Evolutionary conservation across 2,888 invertebrate genomes (phyloP).

Genomic region (Mimachlamys varia): DNA sequence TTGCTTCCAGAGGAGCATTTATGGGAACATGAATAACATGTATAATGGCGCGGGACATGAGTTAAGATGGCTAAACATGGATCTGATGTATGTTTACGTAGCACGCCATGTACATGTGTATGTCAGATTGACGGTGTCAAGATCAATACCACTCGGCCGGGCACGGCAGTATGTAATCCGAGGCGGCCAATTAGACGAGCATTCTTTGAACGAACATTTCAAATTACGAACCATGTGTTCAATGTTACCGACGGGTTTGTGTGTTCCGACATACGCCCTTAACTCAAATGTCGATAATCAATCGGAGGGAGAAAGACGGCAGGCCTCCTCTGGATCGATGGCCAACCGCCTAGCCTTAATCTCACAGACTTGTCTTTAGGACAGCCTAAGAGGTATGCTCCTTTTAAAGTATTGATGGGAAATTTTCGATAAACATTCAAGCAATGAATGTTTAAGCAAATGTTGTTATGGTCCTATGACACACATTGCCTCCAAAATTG

Average conservation of each 20-base stretch:
- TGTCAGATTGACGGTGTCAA: not conserved
- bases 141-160: not conserved
- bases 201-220: slow-evolving; percentile 12
- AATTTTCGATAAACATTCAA: too few species aligned
- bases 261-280: not conserved
- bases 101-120: not conserved
- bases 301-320: not conserved
- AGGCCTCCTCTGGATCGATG: too few species aligned
- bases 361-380: too few species aligned
- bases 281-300: not conserved
- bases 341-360: too few species aligned
- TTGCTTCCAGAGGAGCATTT: not conserved
- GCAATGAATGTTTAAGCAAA: too few species aligned
- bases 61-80: not conserved
- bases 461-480: too few species aligned
- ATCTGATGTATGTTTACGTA: not conserved
- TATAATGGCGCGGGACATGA: not conserved
- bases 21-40: not conserved
- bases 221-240: not conserved
- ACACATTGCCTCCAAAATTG: too few species aligned
- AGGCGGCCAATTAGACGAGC: not conserved
- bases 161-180: not conserved
- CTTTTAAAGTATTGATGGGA: too few species aligned
- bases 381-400: too few species aligned
- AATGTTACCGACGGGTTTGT: not conserved